These are phyloP conservation scores for Henicopernis longicauda DNA, from an alignment of 2,113 vertebrate species.

Conservation along the genomic window DNA sequence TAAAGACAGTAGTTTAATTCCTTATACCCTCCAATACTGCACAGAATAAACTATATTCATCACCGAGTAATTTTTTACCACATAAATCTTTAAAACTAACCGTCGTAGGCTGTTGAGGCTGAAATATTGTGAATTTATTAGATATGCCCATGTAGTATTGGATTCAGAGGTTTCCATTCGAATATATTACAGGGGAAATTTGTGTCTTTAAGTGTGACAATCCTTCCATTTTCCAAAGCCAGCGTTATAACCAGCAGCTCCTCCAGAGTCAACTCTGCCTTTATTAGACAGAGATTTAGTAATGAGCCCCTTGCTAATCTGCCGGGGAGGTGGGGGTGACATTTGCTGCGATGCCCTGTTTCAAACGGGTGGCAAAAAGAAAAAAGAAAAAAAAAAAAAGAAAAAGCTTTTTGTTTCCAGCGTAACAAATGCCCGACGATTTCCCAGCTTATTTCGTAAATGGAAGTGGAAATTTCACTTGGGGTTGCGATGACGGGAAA, in stretches of 20 bases:
- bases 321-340: background rate
- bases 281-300: constrained; percentile 71
- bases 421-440: background rate
- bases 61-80: constrained; percentile 75
- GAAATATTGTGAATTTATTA: constrained; percentile 77
- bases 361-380: background rate
- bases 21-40: constrained; percentile 71
- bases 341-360: constrained; percentile 28
- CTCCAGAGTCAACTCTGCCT: constrained; percentile 55
- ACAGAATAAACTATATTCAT: constrained; percentile 76
- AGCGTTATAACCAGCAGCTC: constrained; percentile 51
- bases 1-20: constrained; percentile 78
- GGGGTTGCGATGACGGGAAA: background rate
- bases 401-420: background rate
- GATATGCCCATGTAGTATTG: constrained; percentile 72
- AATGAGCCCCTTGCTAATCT: constrained; percentile 52
- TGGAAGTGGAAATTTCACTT: background rate
- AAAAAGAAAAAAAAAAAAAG: background rate
- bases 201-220: constrained; percentile 74
- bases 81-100: constrained; percentile 77
- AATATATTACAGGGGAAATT: constrained; percentile 77
- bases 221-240: constrained; percentile 61
- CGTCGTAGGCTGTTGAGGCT: constrained; percentile 72
- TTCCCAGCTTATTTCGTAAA: background rate
- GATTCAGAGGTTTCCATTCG: constrained; percentile 76